Conservation (phyloP, 2,797 vertebrate species). For the Sparus aurata region DNA sequence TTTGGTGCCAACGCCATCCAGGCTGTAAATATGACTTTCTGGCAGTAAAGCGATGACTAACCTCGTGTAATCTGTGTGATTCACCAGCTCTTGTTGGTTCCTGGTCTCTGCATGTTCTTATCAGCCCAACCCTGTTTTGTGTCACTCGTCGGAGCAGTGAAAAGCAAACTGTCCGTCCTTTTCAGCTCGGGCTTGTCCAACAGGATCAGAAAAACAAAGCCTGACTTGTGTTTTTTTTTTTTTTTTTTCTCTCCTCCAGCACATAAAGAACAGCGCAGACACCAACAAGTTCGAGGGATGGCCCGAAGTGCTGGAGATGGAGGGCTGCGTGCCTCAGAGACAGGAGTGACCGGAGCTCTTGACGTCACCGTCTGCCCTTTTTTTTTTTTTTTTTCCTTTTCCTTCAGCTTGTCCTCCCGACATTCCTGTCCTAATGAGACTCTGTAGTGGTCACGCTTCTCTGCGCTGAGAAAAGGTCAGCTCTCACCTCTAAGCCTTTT, state of each 20-base stretch:
- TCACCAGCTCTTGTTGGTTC: neutral
- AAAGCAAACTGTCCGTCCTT: neutral
- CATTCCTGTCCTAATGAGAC: neutral
- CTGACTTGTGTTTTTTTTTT: conserved; percentile 1
- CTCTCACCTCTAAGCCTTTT: conserved; percentile 3
- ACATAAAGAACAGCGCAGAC: conserved; percentile 96
- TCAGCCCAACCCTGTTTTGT: neutral
- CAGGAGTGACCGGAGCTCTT: conserved; percentile 79
- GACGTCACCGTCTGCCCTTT: neutral
- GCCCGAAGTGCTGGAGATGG: conserved; percentile 99
- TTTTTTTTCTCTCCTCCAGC: conserved; percentile 80
- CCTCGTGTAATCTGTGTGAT: neutral
- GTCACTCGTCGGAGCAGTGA: neutral
- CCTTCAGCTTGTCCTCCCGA: neutral
- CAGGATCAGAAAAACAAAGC: neutral
- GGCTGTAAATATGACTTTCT: neutral
- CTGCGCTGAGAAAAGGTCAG: neutral
- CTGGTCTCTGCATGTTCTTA: neutral
- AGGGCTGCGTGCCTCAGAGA: conserved; percentile 95
- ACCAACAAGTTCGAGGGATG: conserved; percentile 99
- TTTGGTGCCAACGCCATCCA: neutral
- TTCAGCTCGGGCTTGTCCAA: neutral
- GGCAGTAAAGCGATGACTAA: neutral
- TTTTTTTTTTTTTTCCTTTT: fast-evolving
- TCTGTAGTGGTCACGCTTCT: neutral